Evolutionary conservation across 1,140 invertebrate genomes (phyloP), one percentile per base, ranked within the genome.

Genomic region (Drosophila melanica): DNA sequence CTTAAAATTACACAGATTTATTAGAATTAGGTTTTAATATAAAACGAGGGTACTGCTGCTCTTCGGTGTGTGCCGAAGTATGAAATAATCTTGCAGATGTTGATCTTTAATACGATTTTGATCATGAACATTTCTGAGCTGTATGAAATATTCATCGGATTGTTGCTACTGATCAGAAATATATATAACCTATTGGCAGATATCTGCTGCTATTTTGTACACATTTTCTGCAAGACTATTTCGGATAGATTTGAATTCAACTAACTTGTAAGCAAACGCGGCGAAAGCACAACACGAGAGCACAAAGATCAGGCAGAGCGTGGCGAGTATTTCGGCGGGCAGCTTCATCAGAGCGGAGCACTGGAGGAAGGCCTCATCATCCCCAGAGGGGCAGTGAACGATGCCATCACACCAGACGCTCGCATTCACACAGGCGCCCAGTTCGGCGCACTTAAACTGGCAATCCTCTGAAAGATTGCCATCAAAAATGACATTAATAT

Each of bases 381-480:
- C 95, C 0, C 96, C 97, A 2, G 96, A 97, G 0, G 97, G 97
- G 90, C 97, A 98, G 81, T 98, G 96, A 30, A 94, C 93, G 11
- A 95, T 92, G 0, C 97, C 97, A 82, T 98, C 97, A 90, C 97
- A 98, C 96, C 97, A 98, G 8, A 98, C 93, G n/a, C 95, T 95
- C 0, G 95, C 93, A 79, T 97, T 96, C 79, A 98, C 97, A 92
- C 97, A 98, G 4, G 97, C 97, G 81, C 97, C 95, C 64, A 98
- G 87, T 62, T 97, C 97, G 0, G 96, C 95, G 90, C 97, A 98
- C 23, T 95, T 94, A 81, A 96, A 95, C 66, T 94, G 93, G 80
- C 97, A 98, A 71, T 97, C 95, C 14, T 95, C 94, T 37, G 94
- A 5, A 35, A 35, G 35, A 41, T 16, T 2, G 4, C 4, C 35